Evolutionary conservation across 1,140 invertebrate species (phyloP).

Genomic region (Eriocheir sinensis): DNA sequence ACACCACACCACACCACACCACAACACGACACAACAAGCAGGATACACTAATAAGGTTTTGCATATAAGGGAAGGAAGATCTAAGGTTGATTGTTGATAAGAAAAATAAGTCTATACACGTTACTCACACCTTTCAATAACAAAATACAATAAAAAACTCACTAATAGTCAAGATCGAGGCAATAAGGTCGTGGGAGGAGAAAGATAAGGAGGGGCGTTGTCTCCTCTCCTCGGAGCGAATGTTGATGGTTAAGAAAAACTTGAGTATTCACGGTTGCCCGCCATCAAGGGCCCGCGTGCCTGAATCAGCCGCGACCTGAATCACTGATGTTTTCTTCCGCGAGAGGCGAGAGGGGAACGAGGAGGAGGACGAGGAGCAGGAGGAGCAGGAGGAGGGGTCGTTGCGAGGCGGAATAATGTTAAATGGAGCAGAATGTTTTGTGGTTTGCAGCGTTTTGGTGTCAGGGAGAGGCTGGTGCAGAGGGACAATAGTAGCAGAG

Average conservation of each 20-base stretch:
- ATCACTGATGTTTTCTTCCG: constrained; percentile 51
- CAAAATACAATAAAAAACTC: not conserved
- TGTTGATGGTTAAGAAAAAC: constrained; percentile 6
- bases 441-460: constrained; percentile 1
- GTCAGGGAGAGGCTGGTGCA: not conserved
- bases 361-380: not conserved
- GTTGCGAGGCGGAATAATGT: not conserved
- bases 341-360: not conserved
- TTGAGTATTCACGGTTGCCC: constrained; percentile 45
- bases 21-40: no score
- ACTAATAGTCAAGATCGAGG: not conserved
- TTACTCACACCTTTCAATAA: no score
- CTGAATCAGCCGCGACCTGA: constrained; percentile 57
- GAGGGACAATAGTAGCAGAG: not conserved
- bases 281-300: constrained; percentile 49
- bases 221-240: not conserved
- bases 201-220: not conserved
- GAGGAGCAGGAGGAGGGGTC: not conserved
- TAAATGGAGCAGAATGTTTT: constrained; percentile 25
- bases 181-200: not conserved
- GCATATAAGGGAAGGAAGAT: no score
- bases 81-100: no score
- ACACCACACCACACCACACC: no score
- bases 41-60: no score
- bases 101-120: no score